Base-by-base conservation (phyloP, 2,888 invertebrate species). In the Spisula subtruncata region DNA sequence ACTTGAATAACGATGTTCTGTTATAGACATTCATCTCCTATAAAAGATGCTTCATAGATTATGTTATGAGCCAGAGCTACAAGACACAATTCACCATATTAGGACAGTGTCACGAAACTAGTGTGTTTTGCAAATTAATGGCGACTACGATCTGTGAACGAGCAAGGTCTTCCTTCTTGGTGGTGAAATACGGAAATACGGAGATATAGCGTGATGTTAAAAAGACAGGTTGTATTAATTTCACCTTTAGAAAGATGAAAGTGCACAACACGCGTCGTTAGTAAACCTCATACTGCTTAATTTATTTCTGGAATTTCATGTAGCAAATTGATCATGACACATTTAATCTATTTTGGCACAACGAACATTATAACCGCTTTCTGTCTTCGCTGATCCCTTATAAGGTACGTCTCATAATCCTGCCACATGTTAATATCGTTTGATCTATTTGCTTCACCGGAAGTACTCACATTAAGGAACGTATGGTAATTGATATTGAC, bases 181-280 rank as follows among this genome's bases (percentile, higher is more conserved):
- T 25, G 60, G 60, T 66, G 60, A 66, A 25, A 25, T 0, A 1
- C 20, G 60, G 60, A 66, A 66, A 66, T 66, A 66, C 25, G n/a
- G n/a, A n/a, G n/a, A n/a, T 66, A 66, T 66, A 25, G 60, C 60
- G 25, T 25, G 60, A 25, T 25, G 60, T 25, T 66, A 66, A 25
- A 25, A 66, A 1, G 60, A 66, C 60, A 66, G 25, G 60, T 25
- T 66, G 60, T 66, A 66, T 66, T 66, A 66, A 66, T 66, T 66
- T 66, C 60, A 25, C 60, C 60, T 5, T 66, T 25, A 66, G 25
- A 25, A 25, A n/a, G 60, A 10, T 25, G 60, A 66, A 66, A 25
- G 60, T 66, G 25, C 25, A 66, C 25, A 6, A 25, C 60, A 66
- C 60, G 60, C 60, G 60, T 25, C 25, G 10, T 25, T 25, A 25